phyloP scores from a whole-genome alignment of 2,113 vertebrate genomes.

The Sula dactylatra region DNA sequence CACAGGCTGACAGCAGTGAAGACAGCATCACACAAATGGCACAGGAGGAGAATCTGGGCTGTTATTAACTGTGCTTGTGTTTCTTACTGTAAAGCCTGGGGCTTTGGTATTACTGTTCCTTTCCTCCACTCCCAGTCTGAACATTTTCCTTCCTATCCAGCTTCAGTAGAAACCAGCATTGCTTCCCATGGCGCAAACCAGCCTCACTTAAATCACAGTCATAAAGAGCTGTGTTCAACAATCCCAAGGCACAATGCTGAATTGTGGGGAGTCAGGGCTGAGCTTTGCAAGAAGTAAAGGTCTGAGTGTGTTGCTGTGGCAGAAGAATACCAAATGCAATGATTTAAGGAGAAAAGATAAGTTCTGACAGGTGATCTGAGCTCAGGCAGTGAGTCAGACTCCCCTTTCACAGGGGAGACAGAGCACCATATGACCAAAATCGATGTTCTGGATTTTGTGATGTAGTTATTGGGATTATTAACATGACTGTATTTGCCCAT shows the following conservation, averaged over 20 bases:
- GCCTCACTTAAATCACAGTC: neutral
- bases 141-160: neutral
- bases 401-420: neutral
- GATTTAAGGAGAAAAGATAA: conserved; percentile 2
- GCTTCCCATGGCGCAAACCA: neutral
- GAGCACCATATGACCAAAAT: conserved; percentile 26
- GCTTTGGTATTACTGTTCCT: neutral
- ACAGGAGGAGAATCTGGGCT: neutral
- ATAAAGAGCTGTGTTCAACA: neutral
- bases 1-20: neutral
- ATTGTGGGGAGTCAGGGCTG: neutral
- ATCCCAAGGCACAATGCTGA: neutral
- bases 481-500: conserved; percentile 13
- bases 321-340: neutral
- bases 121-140: neutral
- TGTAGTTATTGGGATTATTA: neutral
- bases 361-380: conserved; percentile 2
- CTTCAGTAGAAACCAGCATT: neutral
- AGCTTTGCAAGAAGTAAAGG: neutral
- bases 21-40: neutral
- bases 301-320: neutral
- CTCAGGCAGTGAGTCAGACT: neutral
- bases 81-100: neutral
- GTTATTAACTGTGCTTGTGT: neutral
- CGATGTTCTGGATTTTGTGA: neutral